Percentiles rank a stretch among this genome's conserved stretches.
Conservation (phyloP, 2,113 vertebrate genomes). For the Mastomys coucha region DNA sequence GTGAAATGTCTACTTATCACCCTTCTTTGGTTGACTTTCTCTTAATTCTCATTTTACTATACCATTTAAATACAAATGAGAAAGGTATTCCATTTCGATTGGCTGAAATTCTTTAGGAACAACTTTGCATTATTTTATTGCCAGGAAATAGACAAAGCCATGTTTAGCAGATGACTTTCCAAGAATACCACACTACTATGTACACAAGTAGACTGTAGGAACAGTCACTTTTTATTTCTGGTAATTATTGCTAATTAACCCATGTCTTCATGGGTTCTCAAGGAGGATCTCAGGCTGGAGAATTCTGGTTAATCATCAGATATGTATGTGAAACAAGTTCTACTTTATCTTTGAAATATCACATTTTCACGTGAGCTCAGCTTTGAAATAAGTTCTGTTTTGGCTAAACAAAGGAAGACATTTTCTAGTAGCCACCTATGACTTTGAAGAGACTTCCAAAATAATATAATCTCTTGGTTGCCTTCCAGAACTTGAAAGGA, state of each 20-base stretch:
- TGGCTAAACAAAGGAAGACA: background rate
- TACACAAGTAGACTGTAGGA: background rate
- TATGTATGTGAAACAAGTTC: background rate
- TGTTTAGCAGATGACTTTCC: background rate
- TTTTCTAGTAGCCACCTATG: background rate
- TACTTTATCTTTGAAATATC: background rate
- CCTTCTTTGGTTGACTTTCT: background rate
- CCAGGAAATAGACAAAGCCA: background rate
- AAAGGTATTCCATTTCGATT: background rate
- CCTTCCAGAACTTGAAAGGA: background rate
- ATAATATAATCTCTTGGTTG: background rate
- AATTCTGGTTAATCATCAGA: background rate
- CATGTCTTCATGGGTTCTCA: background rate
- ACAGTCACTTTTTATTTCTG: background rate
- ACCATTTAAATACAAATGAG: background rate
- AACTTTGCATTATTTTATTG: background rate
- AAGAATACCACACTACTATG: background rate
- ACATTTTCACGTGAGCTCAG: background rate
- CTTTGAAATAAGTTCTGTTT: background rate
- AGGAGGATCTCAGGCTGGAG: background rate
- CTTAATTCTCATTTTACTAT: slow-evolving; percentile 35
- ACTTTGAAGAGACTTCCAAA: background rate
- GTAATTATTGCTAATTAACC: background rate
- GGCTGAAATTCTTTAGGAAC: background rate
- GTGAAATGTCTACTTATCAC: background rate